Conservation (phyloP, 2,888 invertebrate species). For the Leucophenga montana region DNA sequence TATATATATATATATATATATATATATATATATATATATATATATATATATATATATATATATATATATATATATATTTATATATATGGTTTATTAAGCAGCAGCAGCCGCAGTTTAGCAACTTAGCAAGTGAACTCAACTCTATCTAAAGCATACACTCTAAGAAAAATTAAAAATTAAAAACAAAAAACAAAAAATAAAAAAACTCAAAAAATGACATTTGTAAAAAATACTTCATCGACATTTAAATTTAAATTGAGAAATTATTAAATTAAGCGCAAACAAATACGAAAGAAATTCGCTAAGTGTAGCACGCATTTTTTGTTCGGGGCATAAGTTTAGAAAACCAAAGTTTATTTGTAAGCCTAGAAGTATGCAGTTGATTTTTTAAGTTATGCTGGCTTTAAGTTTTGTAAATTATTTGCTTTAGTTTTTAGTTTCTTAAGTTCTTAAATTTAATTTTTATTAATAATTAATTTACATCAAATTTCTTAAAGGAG, state of each 20-base stretch:
- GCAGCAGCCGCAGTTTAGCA: too few species aligned
- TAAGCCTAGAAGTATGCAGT: conserved; percentile 16
- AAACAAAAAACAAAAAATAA: conserved; percentile 36
- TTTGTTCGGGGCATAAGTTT: conserved; percentile 8
- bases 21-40: too few species aligned
- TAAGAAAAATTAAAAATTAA: conserved; percentile 40
- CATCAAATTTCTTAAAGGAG: too few species aligned
- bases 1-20: too few species aligned
- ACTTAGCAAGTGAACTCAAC: conserved; percentile 35
- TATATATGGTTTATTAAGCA: too few species aligned
- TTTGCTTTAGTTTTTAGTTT: conserved; percentile 23
- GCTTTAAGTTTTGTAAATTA: conserved; percentile 22
- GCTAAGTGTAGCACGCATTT: not conserved
- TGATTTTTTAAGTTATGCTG: not conserved
- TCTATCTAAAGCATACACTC: conserved; percentile 32
- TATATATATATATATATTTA: too few species aligned
- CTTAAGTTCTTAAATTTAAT: too few species aligned
- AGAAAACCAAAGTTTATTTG: conserved; percentile 19
- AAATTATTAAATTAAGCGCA: conserved; percentile 51
- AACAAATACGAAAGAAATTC: conserved; percentile 16
- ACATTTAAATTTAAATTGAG: conserved; percentile 61
- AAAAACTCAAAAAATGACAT: conserved; percentile 54
- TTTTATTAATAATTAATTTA: too few species aligned
- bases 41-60: too few species aligned
- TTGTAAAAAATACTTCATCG: conserved; percentile 66